Conservation (phyloP, 2,888 invertebrate genomes). For the Biston betularia region DNA sequence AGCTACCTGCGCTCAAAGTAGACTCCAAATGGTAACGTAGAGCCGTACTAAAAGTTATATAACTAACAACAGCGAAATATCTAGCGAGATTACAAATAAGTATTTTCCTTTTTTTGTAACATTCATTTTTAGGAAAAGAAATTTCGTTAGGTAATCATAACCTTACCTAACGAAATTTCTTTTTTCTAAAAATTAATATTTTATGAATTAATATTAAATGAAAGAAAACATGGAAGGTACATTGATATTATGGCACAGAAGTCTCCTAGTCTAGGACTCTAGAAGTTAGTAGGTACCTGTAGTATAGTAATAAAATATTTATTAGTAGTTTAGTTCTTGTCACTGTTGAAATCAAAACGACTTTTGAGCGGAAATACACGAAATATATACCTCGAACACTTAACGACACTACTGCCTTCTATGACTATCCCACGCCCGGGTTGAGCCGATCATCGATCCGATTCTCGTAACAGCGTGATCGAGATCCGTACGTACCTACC, state of each 20-base stretch:
- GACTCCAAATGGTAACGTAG: slow-evolving; percentile 11
- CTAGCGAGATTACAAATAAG: neutral
- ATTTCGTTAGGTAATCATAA: no score
- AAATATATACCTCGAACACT: slow-evolving; percentile 1
- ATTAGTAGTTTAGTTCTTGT: no score
- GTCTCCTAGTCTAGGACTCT: no score
- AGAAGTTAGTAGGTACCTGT: no score
- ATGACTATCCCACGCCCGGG: neutral
- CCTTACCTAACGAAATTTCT: no score
- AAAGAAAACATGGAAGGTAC: no score
- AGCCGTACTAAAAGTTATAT: slow-evolving; percentile 14
- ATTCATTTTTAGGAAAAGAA: no score
- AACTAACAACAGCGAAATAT: slow-evolving; percentile 1
- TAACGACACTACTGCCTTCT: neutral
- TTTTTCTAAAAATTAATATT: no score
- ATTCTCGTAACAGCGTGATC: slow-evolving; percentile 22
- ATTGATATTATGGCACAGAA: no score
- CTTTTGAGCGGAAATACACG: no score
- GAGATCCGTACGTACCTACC: slow-evolving; percentile 1
- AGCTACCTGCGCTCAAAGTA: slow-evolving; percentile 18
- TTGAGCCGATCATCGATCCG: slow-evolving; percentile 13
- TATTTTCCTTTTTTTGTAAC: neutral
- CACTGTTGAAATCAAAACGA: no score
- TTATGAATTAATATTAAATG: no score
- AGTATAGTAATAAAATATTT: neutral